These are phyloP conservation scores for Eospalax fontanierii DNA, from an alignment of 2,797 vertebrate species.

Conservation along the genomic window DNA sequence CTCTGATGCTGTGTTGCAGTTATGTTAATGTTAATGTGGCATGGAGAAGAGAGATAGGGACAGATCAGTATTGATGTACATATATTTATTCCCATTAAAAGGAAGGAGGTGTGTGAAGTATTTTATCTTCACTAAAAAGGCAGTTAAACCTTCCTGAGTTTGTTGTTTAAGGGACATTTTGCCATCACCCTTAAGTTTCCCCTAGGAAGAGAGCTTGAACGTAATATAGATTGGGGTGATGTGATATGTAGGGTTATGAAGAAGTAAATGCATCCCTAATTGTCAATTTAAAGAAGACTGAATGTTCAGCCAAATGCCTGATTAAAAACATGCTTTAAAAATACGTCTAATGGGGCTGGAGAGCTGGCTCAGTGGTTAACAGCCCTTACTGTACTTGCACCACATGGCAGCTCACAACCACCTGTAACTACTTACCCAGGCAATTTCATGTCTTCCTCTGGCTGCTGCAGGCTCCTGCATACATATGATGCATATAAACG, in stretches of 20 bases:
- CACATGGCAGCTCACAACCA: not conserved
- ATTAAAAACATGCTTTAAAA: not conserved
- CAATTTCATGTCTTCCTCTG: not conserved
- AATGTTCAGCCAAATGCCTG: not conserved
- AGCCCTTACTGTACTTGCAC: not conserved
- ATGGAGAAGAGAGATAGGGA: not conserved
- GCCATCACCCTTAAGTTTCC: not conserved
- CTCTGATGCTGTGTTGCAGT: not conserved
- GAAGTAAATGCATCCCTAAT: not conserved
- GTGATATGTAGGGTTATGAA: not conserved
- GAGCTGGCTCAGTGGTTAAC: not conserved
- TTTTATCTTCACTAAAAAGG: not conserved
- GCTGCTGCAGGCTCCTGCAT: not conserved
- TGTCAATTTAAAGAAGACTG: not conserved
- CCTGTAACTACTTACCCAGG: not conserved
- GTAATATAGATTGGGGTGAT: not conserved
- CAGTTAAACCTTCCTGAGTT: not conserved
- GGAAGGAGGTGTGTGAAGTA: not conserved
- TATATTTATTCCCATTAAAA: not conserved
- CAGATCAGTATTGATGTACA: not conserved
- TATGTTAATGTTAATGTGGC: not conserved
- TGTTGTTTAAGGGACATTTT: not conserved
- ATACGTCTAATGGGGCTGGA: not conserved
- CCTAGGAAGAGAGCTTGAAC: not conserved
- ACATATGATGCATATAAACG: not conserved